Evolutionary conservation across 2,113 vertebrate species (phyloP), one percentile per base, ranked within the genome.

Genomic region (Percina caprodes): DNA sequence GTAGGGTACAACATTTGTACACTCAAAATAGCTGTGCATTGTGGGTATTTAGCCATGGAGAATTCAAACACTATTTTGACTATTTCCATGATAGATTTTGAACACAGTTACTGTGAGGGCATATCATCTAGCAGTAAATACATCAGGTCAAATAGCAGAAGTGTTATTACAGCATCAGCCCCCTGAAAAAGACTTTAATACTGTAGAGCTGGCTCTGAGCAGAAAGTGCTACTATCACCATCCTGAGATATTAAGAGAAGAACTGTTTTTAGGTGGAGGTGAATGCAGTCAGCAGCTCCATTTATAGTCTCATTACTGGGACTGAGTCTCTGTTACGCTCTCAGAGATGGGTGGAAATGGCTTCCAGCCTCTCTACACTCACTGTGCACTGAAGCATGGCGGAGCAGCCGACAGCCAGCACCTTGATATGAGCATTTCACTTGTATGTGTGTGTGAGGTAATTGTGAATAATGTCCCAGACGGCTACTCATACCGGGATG

Each of bases 231-330:
- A 45, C 49, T 24, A 74, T 75, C 68, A 72, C 71, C 75, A 83
- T 52, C 24, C 23, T 33, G 30, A 82, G 33, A 73, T 54, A 80
- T 82, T 60, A 76, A 42, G 30, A 77, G 26, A 39, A 71, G 39
- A 69, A 66, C 51, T 74, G 62, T 80, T 4, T 78, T 83, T 67
- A 62, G 56, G 63, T 69, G 46, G 54, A 79, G 51, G 67, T 51
- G 58, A 70, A 80, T 77, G 74, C 77, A 72, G 67, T 2, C 45
- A 68, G 49, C 75, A 70, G 78, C 56, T 86, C 81, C 70, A 83
- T 88, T 89, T 88, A 84, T 54, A 83, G 70, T 77, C 86, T 89
- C 80, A 89, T 87, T 90, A 87, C 71, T 52, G 69, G 35, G 56
- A 80, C 63, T 35, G 85, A 59, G 62, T 85, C 82, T 35, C 69